phyloP scores from a whole-genome alignment of 2,797 vertebrate genomes.

The Peromyscus nudipes region DNA sequence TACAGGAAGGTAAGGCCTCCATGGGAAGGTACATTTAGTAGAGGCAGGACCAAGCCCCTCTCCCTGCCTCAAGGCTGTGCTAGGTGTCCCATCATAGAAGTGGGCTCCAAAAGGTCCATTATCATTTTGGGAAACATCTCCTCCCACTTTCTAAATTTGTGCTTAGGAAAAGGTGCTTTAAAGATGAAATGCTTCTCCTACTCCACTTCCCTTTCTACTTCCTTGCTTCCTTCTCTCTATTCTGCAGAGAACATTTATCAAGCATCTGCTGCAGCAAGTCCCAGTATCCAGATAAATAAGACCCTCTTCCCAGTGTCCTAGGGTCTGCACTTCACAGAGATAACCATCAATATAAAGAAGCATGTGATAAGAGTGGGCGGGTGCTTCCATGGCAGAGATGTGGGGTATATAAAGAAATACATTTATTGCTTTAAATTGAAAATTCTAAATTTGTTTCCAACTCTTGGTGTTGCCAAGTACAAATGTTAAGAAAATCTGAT shows the following conservation, averaged over 20 bases:
- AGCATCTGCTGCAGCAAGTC: background rate
- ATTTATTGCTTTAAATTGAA: background rate
- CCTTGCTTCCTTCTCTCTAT: background rate
- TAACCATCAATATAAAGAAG: background rate
- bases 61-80: no score
- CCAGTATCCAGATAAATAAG: background rate
- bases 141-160: background rate
- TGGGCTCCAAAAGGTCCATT: background rate
- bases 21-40: no score
- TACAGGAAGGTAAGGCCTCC: no score
- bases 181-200: background rate
- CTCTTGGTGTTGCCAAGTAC: background rate
- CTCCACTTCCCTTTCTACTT: background rate
- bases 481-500: conserved; percentile 8
- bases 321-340: background rate
- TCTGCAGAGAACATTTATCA: background rate
- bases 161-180: background rate
- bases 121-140: background rate
- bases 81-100: no score
- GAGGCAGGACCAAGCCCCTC: no score
- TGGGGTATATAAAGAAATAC: background rate
- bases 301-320: no score
- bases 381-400: background rate
- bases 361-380: background rate
- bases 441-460: background rate